Evolutionary conservation across 2,888 invertebrate species (phyloP).

Genomic region (Germaria angustata): DNA sequence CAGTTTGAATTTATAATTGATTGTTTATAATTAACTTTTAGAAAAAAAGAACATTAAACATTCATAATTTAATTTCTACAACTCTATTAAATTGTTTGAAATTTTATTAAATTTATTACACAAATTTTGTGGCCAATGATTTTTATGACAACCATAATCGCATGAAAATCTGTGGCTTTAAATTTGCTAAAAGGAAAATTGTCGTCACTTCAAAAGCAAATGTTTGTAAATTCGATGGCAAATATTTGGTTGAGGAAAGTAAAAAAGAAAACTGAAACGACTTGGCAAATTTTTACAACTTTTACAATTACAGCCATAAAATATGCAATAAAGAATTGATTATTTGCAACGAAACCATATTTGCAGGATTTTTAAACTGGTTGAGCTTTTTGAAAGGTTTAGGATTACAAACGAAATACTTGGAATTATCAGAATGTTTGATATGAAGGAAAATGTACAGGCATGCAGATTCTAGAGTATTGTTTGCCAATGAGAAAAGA

Average conservation of each 20-base stretch:
- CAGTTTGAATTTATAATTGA: too few species aligned
- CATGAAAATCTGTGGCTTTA: slow-evolving; percentile 5
- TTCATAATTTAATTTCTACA: too few species aligned
- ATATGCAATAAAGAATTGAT: slow-evolving; percentile 31
- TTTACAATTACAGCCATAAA: slow-evolving; percentile 1
- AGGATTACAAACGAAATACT: too few species aligned
- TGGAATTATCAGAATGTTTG: too few species aligned
- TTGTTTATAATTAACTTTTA: too few species aligned
- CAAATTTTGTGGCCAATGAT: slow-evolving; percentile 4
- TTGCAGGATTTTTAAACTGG: too few species aligned
- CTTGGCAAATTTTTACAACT: background rate
- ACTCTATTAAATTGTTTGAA: background rate
- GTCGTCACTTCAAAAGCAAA: background rate
- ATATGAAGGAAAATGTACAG: too few species aligned
- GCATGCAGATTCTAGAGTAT: too few species aligned
- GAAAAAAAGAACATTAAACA: too few species aligned
- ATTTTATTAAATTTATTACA: background rate
- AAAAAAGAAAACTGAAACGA: background rate
- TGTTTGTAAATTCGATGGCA: slow-evolving; percentile 8
- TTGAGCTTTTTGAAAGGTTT: too few species aligned
- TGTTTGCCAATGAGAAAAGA: too few species aligned
- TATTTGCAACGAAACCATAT: background rate
- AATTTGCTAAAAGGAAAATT: background rate
- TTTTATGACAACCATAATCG: slow-evolving; percentile 9
- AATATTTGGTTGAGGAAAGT: background rate